A percentile compares a stretch with the other conserved stretches of the same genome.
Evolutionary conservation across 1,140 invertebrate species (phyloP).

Genomic region (Danaus melanippus): DNA sequence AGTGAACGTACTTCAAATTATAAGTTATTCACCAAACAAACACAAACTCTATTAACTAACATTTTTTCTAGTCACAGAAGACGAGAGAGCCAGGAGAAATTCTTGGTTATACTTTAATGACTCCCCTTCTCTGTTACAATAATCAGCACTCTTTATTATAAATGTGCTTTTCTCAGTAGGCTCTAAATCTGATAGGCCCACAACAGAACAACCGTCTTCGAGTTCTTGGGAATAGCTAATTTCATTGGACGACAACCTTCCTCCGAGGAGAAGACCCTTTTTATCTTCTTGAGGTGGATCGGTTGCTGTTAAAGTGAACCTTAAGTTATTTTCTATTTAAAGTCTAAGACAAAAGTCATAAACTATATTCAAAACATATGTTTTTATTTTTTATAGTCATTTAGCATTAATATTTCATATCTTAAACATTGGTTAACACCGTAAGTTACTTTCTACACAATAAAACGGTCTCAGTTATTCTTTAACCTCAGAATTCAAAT

Average conservation of each 20-base stretch:
- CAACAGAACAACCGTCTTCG: conserved; percentile 48
- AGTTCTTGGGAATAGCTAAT: conserved; percentile 55
- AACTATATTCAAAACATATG: too few relatives aligned
- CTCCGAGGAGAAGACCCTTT: conserved; percentile 52
- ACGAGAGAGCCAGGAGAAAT: conserved; percentile 49
- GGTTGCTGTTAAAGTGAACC: conserved; percentile 26
- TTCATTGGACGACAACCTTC: conserved; percentile 50
- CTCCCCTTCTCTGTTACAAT: conserved; percentile 53
- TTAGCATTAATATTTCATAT: background rate
- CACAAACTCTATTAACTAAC: conserved; percentile 21
- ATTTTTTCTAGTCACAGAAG: conserved; percentile 41
- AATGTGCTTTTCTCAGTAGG: conserved; percentile 47
- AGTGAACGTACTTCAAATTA: too few relatives aligned
- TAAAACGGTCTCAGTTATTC: conserved; percentile 3
- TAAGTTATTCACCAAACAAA: conserved; percentile 14
- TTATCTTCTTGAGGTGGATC: conserved; percentile 46
- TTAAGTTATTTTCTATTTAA: background rate
- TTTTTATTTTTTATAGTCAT: too few relatives aligned
- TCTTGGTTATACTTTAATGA: conserved; percentile 60
- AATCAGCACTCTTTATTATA: conserved; percentile 55
- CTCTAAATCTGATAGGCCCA: conserved; percentile 29
- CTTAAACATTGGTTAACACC: background rate
- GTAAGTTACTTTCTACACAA: conserved; percentile 1
- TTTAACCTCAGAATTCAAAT: conserved; percentile 14
- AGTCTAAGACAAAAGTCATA: too few relatives aligned